Conservation (phyloP, 2,888 invertebrate species). For the Ennomos quercinarius region DNA sequence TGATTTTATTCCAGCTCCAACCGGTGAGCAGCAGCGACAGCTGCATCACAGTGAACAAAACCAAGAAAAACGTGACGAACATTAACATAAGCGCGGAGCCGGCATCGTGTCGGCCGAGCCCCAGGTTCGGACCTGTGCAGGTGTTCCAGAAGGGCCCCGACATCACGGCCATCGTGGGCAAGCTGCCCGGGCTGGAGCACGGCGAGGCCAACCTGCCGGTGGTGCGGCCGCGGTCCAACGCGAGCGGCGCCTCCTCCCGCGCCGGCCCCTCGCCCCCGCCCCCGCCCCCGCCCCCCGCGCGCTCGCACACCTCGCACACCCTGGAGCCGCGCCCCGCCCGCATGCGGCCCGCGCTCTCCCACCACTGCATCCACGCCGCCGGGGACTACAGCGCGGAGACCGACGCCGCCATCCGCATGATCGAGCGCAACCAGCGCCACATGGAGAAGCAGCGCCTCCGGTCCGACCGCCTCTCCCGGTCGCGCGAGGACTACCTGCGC, state of each 20-base stretch:
- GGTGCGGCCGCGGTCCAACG: slow-evolving; percentile 82
- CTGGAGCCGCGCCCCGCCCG: slow-evolving; percentile 74
- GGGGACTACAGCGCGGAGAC: slow-evolving; percentile 86
- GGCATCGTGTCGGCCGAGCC: slow-evolving; percentile 64
- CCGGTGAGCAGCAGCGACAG: slow-evolving; percentile 72
- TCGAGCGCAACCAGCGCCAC: slow-evolving; percentile 86
- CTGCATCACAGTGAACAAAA: slow-evolving; percentile 84
- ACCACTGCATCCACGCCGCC: slow-evolving; percentile 75
- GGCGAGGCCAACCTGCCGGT: slow-evolving; percentile 71
- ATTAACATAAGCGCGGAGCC: slow-evolving; percentile 88
- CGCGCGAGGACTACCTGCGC: slow-evolving; percentile 74
- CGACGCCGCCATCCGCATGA: slow-evolving; percentile 84
- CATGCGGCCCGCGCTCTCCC: slow-evolving; percentile 76
- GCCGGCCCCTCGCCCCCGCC: slow-evolving; percentile 70
- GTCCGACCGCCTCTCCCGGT: slow-evolving; percentile 69
- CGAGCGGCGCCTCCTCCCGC: slow-evolving; percentile 85
- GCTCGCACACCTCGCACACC: slow-evolving; percentile 78
- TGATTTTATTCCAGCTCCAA: slow-evolving; percentile 61
- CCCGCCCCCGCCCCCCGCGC: slow-evolving; percentile 57
- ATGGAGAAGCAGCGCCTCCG: slow-evolving; percentile 85
- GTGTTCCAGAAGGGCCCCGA: slow-evolving; percentile 93
- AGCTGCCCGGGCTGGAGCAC: slow-evolving; percentile 85
- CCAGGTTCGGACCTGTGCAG: slow-evolving; percentile 84
- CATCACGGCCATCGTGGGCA: slow-evolving; percentile 90
- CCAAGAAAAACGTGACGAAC: slow-evolving; percentile 88